Evolutionary conservation across 2,888 invertebrate species (phyloP).

Genomic region (Leistus spinibarbis): DNA sequence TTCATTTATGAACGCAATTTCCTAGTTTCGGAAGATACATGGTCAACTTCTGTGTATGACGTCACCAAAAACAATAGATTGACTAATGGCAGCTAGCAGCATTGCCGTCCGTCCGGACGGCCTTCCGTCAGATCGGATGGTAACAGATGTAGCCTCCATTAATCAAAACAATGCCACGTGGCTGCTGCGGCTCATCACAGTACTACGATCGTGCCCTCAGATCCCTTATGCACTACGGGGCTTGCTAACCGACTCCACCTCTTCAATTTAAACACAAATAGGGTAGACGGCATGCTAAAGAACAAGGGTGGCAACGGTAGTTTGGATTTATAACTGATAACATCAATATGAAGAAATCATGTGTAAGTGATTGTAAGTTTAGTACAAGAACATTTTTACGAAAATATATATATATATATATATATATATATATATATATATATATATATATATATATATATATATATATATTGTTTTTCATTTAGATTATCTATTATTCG

Average conservation of each 20-base stretch:
- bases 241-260: not conserved
- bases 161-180: conserved; percentile 35
- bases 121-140: conserved; percentile 32
- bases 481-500: too few relatives aligned
- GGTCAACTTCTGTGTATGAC: conserved; percentile 36
- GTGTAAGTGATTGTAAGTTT: too few relatives aligned
- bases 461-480: too few relatives aligned
- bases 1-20: conserved; percentile 40
- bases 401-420: too few relatives aligned
- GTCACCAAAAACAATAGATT: conserved; percentile 40
- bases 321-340: not conserved
- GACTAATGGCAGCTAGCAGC: conserved; percentile 35
- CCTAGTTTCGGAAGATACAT: conserved; percentile 38
- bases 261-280: not conserved
- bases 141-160: conserved; percentile 33
- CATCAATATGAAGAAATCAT: not conserved
- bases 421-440: too few relatives aligned
- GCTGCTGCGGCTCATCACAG: conserved; percentile 7
- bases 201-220: not conserved
- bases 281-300: not conserved
- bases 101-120: conserved; percentile 16
- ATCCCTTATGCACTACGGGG: not conserved
- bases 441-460: too few relatives aligned
- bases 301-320: not conserved
- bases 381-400: too few relatives aligned